These are phyloP conservation scores for Catharus fuscescens DNA, from an alignment of 2,113 vertebrate genomes.

Conservation along the genomic window DNA sequence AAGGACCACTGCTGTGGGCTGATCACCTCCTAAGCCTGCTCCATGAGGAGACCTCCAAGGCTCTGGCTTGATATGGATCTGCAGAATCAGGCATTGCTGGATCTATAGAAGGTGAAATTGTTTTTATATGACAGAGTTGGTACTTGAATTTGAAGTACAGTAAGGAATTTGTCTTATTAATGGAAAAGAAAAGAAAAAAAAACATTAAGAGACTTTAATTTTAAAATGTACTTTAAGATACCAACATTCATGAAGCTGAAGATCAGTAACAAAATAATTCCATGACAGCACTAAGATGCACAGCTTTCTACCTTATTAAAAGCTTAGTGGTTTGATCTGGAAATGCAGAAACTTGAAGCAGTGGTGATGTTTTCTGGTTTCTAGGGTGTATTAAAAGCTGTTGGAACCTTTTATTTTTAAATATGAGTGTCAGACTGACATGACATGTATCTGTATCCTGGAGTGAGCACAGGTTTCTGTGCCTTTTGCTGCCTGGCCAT, in stretches of 20 bases:
- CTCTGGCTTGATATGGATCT: background rate
- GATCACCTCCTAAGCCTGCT: background rate
- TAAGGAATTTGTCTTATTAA: background rate
- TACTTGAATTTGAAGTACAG: background rate
- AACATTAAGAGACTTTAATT: background rate
- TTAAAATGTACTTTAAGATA: background rate
- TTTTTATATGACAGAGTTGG: accelerated
- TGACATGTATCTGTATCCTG: accelerated
- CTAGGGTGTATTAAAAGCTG: background rate
- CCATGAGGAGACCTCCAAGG: background rate
- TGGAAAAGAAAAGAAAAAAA: background rate
- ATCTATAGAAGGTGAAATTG: background rate
- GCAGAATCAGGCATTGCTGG: background rate
- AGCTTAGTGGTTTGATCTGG: background rate
- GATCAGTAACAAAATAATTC: background rate
- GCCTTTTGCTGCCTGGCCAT: background rate
- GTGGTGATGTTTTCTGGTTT: background rate
- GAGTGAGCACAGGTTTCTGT: background rate
- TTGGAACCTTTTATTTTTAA: background rate
- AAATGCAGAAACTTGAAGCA: background rate
- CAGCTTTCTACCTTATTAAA: background rate
- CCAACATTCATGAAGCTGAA: background rate
- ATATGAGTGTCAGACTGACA: background rate
- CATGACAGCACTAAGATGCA: background rate
- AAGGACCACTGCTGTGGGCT: background rate